Conservation (phyloP, 2,888 invertebrate genomes). For the Melanargia galathea region DNA sequence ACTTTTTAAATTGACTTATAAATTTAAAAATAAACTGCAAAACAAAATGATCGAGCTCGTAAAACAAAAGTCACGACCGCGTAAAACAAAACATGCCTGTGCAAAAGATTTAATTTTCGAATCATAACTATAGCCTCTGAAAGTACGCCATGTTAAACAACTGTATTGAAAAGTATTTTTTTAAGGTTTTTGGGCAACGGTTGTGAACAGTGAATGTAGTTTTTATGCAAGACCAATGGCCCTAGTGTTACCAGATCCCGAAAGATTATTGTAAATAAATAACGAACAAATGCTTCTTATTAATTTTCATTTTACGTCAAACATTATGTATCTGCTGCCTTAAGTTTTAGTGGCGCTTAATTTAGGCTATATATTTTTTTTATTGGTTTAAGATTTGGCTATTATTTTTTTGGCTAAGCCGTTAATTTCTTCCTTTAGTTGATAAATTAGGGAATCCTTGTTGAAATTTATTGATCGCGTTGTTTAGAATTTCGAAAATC, state of each 20-base stretch:
- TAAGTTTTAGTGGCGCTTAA: conserved; percentile 58
- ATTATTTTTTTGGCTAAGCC: conserved; percentile 60
- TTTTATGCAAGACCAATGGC: conserved; percentile 40
- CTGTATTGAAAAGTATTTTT: no score
- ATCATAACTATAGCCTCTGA: no score
- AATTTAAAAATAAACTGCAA: no score
- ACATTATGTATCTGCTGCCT: conserved; percentile 50
- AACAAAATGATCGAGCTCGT: no score
- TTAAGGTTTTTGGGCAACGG: neutral
- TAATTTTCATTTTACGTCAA: conserved; percentile 61
- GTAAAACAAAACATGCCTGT: no score
- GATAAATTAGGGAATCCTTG: conserved; percentile 42
- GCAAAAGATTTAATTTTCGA: no score
- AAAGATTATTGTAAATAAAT: conserved; percentile 65
- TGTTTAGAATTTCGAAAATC: conserved; percentile 30
- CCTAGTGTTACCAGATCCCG: conserved; percentile 62
- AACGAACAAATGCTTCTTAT: conserved; percentile 58
- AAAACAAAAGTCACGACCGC: no score
- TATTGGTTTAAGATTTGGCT: conserved; percentile 59
- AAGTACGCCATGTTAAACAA: no score
- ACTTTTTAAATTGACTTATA: no score
- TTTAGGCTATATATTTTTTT: conserved; percentile 58
- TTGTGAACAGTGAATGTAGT: conserved; percentile 9
- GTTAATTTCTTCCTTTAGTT: conserved; percentile 36
- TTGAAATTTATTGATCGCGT: conserved; percentile 33